Percentiles rank a stretch among this genome's conserved stretches.
Evolutionary conservation across 2,888 invertebrate genomes (phyloP).

Genomic region (Apamea anceps): DNA sequence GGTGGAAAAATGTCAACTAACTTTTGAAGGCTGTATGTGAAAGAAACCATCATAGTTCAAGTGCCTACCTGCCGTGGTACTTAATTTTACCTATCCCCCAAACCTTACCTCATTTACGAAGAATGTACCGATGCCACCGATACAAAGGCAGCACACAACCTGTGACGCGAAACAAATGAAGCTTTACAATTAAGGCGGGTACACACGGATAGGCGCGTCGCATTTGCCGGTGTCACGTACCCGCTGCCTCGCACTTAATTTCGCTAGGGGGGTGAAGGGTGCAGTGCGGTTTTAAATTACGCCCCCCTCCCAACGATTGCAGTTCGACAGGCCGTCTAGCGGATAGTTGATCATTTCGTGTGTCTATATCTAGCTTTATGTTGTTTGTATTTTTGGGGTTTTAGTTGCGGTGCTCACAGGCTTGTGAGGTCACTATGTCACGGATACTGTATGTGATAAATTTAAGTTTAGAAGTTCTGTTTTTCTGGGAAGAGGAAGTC

Average conservation of each 20-base stretch:
- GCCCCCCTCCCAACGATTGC: slow-evolving; percentile 78
- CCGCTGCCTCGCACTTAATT: slow-evolving; percentile 88
- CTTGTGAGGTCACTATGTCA: slow-evolving; percentile 14
- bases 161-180: slow-evolving; percentile 82
- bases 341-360: slow-evolving; percentile 67
- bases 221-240: slow-evolving; percentile 89
- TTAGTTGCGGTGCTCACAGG: neutral
- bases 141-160: slow-evolving; percentile 56
- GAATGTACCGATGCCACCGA: slow-evolving; percentile 32
- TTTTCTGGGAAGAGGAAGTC: neutral
- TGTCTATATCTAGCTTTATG: slow-evolving; percentile 33
- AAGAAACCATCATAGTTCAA: neutral
- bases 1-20: too few relatives aligned
- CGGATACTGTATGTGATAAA: too few relatives aligned
- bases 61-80: neutral
- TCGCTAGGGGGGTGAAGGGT: slow-evolving; percentile 78
- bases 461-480: neutral
- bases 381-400: neutral
- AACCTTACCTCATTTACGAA: slow-evolving; percentile 30
- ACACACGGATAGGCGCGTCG: slow-evolving; percentile 84
- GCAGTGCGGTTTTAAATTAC: slow-evolving; percentile 88
- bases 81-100: neutral
- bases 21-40: neutral
- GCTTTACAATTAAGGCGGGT: slow-evolving; percentile 86
- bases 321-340: slow-evolving; percentile 72